These are phyloP conservation scores for Spodoptera litura DNA, from an alignment of 1,140 invertebrate species.

Conservation along the genomic window DNA sequence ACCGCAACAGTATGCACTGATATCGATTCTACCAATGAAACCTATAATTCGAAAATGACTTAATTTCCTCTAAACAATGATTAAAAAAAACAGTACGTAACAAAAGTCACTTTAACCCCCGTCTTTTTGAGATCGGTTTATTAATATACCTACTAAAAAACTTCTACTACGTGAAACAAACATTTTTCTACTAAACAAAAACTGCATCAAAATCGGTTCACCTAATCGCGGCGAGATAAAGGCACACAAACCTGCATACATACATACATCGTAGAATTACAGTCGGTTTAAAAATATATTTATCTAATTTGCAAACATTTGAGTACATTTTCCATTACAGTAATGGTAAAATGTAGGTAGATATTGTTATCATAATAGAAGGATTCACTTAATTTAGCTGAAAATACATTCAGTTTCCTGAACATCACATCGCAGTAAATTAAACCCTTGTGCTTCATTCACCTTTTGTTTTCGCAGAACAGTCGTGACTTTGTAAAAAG, in stretches of 20 bases:
- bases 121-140: too few relatives aligned
- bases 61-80: too few relatives aligned
- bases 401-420: constrained; percentile 15
- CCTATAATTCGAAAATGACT: background rate
- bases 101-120: too few relatives aligned
- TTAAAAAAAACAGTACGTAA: too few relatives aligned
- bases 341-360: background rate
- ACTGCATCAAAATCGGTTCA: too few relatives aligned
- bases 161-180: too few relatives aligned
- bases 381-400: background rate
- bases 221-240: too few relatives aligned
- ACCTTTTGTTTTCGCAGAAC: constrained; percentile 11
- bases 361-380: background rate
- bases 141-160: too few relatives aligned
- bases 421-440: constrained; percentile 17
- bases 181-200: too few relatives aligned
- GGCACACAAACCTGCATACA: too few relatives aligned
- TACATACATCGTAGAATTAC: too few relatives aligned
- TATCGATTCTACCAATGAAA: background rate
- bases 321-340: background rate
- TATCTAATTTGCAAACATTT: background rate
- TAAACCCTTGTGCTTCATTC: constrained; percentile 29
- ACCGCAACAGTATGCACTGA: constrained; percentile 1
- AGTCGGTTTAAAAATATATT: background rate
- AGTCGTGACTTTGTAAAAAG: constrained; percentile 18